phyloP scores from a whole-genome alignment of 2,797 vertebrate species.

The Tragelaphus eurycerus region DNA sequence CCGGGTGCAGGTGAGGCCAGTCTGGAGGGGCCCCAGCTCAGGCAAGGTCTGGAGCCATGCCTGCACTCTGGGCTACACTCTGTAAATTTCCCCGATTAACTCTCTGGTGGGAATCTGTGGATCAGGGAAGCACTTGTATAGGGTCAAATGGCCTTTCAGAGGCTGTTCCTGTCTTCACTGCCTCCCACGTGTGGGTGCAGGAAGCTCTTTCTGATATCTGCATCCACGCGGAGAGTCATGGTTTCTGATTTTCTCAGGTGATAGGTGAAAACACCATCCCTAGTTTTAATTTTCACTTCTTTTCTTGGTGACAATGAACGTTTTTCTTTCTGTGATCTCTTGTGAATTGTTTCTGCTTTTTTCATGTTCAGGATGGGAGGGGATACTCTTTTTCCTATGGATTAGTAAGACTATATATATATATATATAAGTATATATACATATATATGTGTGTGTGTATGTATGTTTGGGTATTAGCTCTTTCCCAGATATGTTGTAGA shows the following conservation, averaged over 20 bases:
- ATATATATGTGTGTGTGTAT: fast-evolving
- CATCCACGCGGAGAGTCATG: fast-evolving
- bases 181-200: neutral
- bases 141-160: neutral
- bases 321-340: neutral
- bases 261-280: neutral
- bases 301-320: neutral
- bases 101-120: neutral
- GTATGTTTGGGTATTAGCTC: neutral
- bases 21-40: no score
- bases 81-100: neutral
- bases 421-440: neutral
- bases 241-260: neutral
- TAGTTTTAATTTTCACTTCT: neutral
- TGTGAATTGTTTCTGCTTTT: neutral
- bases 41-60: neutral
- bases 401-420: neutral
- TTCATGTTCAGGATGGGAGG: neutral
- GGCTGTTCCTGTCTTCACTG: no score
- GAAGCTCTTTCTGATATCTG: no score
- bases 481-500: neutral
- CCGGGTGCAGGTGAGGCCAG: neutral
- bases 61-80: neutral
- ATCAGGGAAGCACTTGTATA: neutral
- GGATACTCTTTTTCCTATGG: neutral